Evolutionary conservation across 2,113 vertebrate species (phyloP).

Genomic region (Percina caprodes): DNA sequence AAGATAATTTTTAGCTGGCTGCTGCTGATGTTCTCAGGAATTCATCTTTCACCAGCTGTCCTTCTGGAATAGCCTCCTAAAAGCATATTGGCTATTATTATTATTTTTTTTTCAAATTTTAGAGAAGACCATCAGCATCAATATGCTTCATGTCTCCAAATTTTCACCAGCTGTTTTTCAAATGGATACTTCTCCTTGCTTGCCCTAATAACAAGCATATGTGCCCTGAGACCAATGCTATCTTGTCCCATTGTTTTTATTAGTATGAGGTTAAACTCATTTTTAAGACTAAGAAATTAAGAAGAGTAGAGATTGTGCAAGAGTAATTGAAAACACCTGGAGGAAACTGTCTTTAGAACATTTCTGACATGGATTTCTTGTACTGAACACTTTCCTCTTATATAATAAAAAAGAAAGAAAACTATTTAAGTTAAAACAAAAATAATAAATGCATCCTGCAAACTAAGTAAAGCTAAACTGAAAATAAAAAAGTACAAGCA

Average conservation of each 20-base stretch:
- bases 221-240: slow-evolving; percentile 11
- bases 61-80: slow-evolving; percentile 32
- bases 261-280: background rate
- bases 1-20: background rate
- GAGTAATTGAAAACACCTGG: background rate
- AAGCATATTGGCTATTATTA: slow-evolving; percentile 27
- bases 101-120: background rate
- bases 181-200: background rate
- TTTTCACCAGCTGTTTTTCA: slow-evolving; percentile 18
- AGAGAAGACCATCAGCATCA: background rate
- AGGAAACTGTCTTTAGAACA: background rate
- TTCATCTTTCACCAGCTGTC: slow-evolving; percentile 26
- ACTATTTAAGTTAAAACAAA: background rate
- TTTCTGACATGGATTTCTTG: background rate
- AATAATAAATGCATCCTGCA: background rate
- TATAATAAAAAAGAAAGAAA: background rate
- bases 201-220: slow-evolving; percentile 43
- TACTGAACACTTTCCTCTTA: background rate
- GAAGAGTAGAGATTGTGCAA: background rate
- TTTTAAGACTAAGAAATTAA: background rate
- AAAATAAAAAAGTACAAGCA: background rate
- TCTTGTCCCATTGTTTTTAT: background rate
- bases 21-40: slow-evolving; percentile 72
- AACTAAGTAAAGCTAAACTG: background rate
- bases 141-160: slow-evolving; percentile 46